Conservation (phyloP, 2,888 invertebrate genomes). For the Cheilosia pagana region DNA sequence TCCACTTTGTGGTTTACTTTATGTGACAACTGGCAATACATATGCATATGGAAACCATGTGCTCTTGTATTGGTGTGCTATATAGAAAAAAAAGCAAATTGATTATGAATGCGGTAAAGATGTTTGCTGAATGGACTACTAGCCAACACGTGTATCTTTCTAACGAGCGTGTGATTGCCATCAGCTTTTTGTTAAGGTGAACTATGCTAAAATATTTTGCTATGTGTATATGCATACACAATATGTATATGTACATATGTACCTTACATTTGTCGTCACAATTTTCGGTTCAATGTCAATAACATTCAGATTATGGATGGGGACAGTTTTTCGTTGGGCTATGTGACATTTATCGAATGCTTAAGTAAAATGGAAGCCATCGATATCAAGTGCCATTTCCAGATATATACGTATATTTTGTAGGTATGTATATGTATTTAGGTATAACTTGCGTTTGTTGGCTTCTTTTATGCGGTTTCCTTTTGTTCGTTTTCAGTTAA, state of each 20-base stretch:
- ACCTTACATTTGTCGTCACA: conserved; percentile 32
- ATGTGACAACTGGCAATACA: conserved; percentile 22
- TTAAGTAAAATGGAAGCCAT: conserved; percentile 61
- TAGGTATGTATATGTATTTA: neutral
- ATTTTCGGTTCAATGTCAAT: conserved; percentile 68
- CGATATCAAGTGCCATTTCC: conserved; percentile 68
- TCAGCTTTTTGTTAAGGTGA: conserved; percentile 43
- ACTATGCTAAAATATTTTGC: conserved; percentile 22
- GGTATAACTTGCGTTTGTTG: conserved; percentile 43
- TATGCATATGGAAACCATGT: neutral
- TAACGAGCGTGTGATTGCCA: conserved; percentile 45
- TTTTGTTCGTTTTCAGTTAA: conserved; percentile 69
- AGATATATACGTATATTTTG: conserved; percentile 10
- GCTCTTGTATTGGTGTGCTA: conserved; percentile 14
- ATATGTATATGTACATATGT: conserved; percentile 15
- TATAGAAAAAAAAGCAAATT: conserved; percentile 33
- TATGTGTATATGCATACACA: neutral
- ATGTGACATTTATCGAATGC: conserved; percentile 15
- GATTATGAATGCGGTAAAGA: conserved; percentile 39
- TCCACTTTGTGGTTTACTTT: conserved; percentile 43
- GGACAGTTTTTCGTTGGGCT: conserved; percentile 19
- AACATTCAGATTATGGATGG: conserved; percentile 51
- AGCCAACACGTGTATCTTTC: conserved; percentile 56
- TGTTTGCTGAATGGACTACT: conserved; percentile 51
- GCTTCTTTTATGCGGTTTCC: conserved; percentile 70